phyloP scores from a whole-genome alignment of 2,113 vertebrate genomes.

The Halcyon malimbica region DNA sequence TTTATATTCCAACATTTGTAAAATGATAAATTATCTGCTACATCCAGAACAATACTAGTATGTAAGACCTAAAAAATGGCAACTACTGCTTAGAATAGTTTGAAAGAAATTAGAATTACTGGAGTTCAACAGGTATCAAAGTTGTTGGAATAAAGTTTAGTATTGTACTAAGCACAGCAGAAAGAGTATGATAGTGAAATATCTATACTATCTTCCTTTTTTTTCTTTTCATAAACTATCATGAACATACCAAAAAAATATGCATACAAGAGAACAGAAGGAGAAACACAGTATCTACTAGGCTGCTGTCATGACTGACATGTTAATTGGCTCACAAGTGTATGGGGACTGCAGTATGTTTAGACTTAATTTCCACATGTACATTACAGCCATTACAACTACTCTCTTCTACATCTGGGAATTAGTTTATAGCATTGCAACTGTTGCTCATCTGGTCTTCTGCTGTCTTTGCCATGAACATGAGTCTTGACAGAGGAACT shows the following conservation, averaged over 20 bases:
- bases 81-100: background rate
- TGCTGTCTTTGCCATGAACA: constrained; percentile 38
- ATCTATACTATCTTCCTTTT: background rate
- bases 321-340: constrained; percentile 28
- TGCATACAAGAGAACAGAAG: constrained; percentile 11
- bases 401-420: constrained; percentile 61
- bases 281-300: constrained; percentile 18
- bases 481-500: constrained; percentile 27
- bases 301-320: constrained; percentile 43
- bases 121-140: background rate
- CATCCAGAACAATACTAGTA: background rate
- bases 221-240: background rate
- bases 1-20: background rate
- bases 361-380: constrained; percentile 60
- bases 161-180: background rate
- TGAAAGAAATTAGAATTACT: background rate
- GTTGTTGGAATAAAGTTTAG: background rate
- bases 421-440: constrained; percentile 50
- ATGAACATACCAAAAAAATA: background rate
- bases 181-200: background rate
- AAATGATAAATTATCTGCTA: background rate
- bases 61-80: background rate
- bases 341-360: constrained; percentile 40
- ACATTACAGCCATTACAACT: constrained; percentile 34
- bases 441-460: constrained; percentile 60